Percentiles rank a stretch among this genome's conserved stretches.
Conservation (phyloP, 2,113 vertebrate species). For the Phaethornis superciliosus region DNA sequence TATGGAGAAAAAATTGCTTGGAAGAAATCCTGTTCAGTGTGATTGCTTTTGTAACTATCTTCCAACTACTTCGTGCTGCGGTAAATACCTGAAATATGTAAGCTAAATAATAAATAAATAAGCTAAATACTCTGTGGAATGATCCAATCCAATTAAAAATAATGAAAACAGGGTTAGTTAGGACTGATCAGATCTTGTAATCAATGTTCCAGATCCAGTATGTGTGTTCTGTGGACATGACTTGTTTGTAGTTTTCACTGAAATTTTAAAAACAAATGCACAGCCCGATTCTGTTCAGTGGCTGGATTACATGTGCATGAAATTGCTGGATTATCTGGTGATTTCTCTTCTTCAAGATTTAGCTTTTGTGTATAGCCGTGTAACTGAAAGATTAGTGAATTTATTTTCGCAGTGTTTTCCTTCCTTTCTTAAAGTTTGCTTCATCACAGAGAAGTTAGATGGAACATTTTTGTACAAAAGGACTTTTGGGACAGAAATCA, state of each 20-base stretch:
- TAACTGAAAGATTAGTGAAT: background rate
- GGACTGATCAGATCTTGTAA: background rate
- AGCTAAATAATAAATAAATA: too few species aligned
- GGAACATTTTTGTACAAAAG: background rate
- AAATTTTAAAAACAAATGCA: background rate
- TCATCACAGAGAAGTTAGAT: background rate
- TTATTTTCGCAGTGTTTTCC: background rate
- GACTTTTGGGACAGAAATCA: background rate
- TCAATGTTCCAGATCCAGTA: background rate
- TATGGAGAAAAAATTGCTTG: background rate
- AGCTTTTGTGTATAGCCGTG: background rate
- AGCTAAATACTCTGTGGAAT: constrained; percentile 22
- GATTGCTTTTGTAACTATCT: constrained; percentile 38
- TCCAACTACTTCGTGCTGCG: constrained; percentile 32
- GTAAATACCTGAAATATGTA: too few species aligned
- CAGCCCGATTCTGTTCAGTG: background rate
- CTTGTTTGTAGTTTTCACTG: background rate
- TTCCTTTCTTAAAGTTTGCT: background rate
- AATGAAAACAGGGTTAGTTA: background rate
- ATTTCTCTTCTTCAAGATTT: background rate
- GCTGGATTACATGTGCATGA: background rate
- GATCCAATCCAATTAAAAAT: background rate
- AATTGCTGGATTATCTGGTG: background rate
- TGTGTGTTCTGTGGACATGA: background rate
- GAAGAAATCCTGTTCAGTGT: constrained; percentile 51